Base-by-base conservation (phyloP, 2,797 vertebrate species). In the Picus viridis region DNA sequence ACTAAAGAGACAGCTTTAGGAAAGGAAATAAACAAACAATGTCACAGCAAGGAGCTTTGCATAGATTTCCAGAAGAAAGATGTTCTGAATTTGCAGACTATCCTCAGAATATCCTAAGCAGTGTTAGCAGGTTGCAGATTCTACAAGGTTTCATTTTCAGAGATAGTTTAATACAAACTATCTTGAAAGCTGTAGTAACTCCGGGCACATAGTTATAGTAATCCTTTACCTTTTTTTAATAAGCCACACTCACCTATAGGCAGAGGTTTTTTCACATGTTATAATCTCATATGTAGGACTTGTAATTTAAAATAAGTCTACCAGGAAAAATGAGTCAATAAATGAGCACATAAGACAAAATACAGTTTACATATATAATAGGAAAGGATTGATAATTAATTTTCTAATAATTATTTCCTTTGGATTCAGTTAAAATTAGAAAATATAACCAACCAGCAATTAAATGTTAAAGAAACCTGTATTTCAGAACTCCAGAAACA, bases 231-330 rank as follows among this genome's bases (percentile, higher is more conserved):
- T 67, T 41, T 26, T 56, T 61, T 65, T 81, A 74, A 76, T 82
- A 76, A 84, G 5, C 6, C 34, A 59, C 10, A 56, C 1, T 23
- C 12, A 58, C 17, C 6, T 15, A 5, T 20, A 68, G 9, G 14
- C 41, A 14, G 1, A 43, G 1, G 8, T 32, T 56, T 69, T 23
- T 5, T 1, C 10, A 12, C 9, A 15, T 10, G 16, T 10, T 61
- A 16, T 49, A 26, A 22, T 54, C 32, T 76, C 68, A 62, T 6
- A 11, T 13, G 51, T 2, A 71, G 22, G 10, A 56, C 24, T 65
- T 75, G 11, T 23, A 51, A 69, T 29, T 88, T 79, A 63, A 92
- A 79, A 63, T 43, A 69, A 24, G 7, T 54, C 29, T 62, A 45
- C 6, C 2, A 12, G 34, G n/a, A 81, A 92, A 74, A 47, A 47